Evolutionary conservation across 2,797 vertebrate genomes (phyloP).

Genomic region (Molossus alvarezi): DNA sequence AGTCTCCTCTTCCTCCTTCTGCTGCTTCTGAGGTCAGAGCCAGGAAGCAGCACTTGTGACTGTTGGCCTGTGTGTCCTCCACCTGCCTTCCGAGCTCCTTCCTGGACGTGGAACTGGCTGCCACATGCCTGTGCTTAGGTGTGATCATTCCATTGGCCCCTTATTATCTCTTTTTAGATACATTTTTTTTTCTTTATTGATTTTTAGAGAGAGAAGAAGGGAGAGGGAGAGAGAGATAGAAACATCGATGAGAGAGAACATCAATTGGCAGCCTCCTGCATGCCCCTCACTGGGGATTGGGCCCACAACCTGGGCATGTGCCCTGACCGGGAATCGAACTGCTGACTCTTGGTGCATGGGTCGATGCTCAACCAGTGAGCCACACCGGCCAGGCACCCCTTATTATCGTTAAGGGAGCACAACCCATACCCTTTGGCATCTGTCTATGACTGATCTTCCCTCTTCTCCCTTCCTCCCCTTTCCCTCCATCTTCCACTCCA

Average conservation of each 20-base stretch:
- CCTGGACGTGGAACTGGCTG: background rate
- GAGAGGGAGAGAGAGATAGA: too few relatives aligned
- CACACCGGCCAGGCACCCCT: too few relatives aligned
- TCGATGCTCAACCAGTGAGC: too few relatives aligned
- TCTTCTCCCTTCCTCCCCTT: background rate
- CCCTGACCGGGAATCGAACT: too few relatives aligned
- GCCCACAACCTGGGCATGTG: too few relatives aligned
- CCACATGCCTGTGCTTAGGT: background rate
- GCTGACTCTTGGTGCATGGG: too few relatives aligned
- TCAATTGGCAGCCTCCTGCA: too few relatives aligned
- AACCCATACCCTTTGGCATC: background rate
- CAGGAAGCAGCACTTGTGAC: background rate
- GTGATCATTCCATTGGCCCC: background rate
- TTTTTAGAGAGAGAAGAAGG: too few relatives aligned
- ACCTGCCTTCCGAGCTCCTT: background rate
- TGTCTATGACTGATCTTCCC: background rate
- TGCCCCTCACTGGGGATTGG: too few relatives aligned
- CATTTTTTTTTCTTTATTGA: too few relatives aligned
- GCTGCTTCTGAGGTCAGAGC: background rate
- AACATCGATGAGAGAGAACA: too few relatives aligned
- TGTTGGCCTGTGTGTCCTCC: background rate
- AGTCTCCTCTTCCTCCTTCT: background rate
- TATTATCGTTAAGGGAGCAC: background rate
- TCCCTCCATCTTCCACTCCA: background rate
- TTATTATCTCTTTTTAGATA: background rate